Evolutionary conservation across 2,113 vertebrate species (phyloP).

Genomic region (Hystrix cristata): DNA sequence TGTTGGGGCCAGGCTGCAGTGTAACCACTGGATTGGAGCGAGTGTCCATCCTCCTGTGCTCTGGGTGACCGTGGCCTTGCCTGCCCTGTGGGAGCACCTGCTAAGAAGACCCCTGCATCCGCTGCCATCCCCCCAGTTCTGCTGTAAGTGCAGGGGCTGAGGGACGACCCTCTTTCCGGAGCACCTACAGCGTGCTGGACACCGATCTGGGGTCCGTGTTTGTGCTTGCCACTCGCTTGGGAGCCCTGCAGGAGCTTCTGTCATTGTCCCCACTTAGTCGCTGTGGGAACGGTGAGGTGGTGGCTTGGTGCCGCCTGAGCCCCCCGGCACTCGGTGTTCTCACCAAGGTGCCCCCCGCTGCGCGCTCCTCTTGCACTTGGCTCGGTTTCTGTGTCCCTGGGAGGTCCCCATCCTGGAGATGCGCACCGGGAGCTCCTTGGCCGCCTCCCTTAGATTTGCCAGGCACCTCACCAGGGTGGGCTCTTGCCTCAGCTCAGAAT

Average conservation of each 20-base stretch:
- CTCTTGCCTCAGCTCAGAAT: neutral
- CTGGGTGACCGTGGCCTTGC: neutral
- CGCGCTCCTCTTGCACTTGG: neutral
- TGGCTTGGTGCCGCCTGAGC: neutral
- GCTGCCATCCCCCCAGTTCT: neutral
- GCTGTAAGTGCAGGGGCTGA: no score
- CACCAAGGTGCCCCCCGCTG: no score
- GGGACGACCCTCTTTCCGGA: neutral
- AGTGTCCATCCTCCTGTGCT: neutral
- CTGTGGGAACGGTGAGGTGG: neutral
- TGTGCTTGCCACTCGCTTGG: neutral
- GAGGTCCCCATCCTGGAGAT: neutral
- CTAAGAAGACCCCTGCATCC: neutral
- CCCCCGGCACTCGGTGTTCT: neutral
- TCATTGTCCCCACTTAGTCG: neutral
- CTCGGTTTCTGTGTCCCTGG: neutral
- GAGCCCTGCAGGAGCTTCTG: neutral
- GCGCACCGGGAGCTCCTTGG: neutral
- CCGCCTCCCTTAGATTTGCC: neutral
- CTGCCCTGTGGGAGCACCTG: neutral
- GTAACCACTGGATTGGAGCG: neutral
- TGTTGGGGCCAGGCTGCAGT: neutral
- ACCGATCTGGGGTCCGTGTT: neutral
- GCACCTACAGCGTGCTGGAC: neutral
- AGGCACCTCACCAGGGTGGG: no score